Evolutionary conservation across 2,113 vertebrate genomes (phyloP).

Genomic region (Deroptyus accipitrinus): DNA sequence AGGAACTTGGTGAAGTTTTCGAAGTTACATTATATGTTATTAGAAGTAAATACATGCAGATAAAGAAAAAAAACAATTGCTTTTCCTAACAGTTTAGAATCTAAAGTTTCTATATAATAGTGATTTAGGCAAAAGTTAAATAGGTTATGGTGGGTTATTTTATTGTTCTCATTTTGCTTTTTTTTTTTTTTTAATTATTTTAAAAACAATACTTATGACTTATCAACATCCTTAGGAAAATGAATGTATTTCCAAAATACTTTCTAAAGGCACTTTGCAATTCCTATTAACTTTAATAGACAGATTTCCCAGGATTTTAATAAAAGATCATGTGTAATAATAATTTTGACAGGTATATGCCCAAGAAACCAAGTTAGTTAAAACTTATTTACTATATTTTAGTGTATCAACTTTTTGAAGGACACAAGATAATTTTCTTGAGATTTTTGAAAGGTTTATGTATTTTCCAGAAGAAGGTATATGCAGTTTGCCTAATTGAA

Average conservation of each 20-base stretch:
- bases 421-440: too few species aligned
- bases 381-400: background rate
- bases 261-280: background rate
- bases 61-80: background rate
- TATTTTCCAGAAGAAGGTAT: background rate
- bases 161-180: background rate
- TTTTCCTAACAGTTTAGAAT: background rate
- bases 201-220: background rate
- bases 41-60: too few species aligned
- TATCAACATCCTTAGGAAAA: background rate
- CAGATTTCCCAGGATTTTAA: background rate
- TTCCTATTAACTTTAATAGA: background rate
- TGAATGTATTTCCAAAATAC: background rate
- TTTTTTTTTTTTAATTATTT: background rate
- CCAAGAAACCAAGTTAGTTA: background rate
- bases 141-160: background rate
- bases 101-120: background rate
- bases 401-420: background rate
- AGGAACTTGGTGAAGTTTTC: background rate
- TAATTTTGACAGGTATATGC: background rate
- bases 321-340: background rate
- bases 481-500: background rate
- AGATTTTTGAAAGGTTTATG: background rate
- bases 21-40: background rate
- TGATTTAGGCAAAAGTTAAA: background rate